Base-by-base conservation (phyloP, 2,888 invertebrate species). In the Acleris holmiana region DNA sequence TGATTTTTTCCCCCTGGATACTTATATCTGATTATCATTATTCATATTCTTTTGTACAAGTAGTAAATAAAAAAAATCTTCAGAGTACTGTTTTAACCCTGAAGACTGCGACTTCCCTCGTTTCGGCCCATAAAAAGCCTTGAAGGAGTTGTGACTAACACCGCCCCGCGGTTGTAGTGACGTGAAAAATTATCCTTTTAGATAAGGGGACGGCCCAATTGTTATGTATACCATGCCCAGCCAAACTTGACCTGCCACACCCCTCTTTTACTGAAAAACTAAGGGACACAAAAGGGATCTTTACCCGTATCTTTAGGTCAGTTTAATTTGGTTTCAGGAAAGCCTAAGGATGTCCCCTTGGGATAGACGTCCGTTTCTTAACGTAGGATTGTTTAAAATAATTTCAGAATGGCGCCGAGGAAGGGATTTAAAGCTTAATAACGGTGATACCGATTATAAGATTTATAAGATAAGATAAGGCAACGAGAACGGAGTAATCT, bases 161-260 rank as follows among this genome's bases (percentile, higher is more conserved):
- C 78, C 83, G 77, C 73, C 71, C 76, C 79, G 84, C 76, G 83
- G 86, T 82, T 84, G 85, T 85, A 84, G 70, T 86, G 89, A 89
- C 89, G 86, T 89, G 88, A 89, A 86, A 89, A 89, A 89, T 88
- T 83, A 88, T 83, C 83, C 86, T 84, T 83, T 87, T 84, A 88
- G 87, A 88, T 89, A 88, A 89, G 83, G 83, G 79, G 78, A 79
- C 78, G 78, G 77, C 79, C 80, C 86, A 84, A 89, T 88, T 89
- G 89, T 88, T 85, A 84, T 82, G 81, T 84, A 82, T 79, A 82
- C 75, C 66, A 70, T 71, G 73, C 66, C 86, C 83, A 81, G 60
- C 57, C 15, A 23, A 17, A n/a, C 63, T 47, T 56, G 68, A 79
- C 64, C 81, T 69, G 5, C 69, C 66, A 60, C 46, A 66, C 67